Percentiles rank a stretch among this genome's conserved stretches.
These are phyloP conservation scores for Halictus rubicundus DNA, from an alignment of 1,140 invertebrate genomes.

Conservation along the genomic window DNA sequence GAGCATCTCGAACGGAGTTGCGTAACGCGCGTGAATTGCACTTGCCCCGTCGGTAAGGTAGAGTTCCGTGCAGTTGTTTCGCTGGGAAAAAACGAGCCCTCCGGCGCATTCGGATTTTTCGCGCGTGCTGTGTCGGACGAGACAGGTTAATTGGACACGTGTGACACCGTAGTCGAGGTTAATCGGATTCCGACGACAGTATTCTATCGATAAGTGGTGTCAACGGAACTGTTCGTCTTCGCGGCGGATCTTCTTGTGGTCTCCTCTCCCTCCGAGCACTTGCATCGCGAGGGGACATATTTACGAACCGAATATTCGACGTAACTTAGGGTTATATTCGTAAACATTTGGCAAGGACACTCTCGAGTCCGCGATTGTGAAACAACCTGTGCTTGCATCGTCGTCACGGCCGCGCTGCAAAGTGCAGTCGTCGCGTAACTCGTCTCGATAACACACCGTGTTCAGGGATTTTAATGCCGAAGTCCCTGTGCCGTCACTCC, in stretches of 20 bases:
- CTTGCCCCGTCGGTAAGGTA: constrained; percentile 53
- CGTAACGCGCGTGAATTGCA: constrained; percentile 52
- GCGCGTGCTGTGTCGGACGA: constrained; percentile 25
- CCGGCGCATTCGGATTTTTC: not conserved
- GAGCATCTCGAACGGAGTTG: constrained; percentile 29
- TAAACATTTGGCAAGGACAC: not conserved
- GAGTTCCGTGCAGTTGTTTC: constrained; percentile 1
- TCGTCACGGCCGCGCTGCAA: not conserved
- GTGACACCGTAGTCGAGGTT: not conserved
- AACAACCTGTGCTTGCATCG: constrained; percentile 3
- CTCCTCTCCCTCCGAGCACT: not conserved
- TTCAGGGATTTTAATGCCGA: not conserved
- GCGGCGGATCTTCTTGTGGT: not conserved
- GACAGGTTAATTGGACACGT: constrained; percentile 29
- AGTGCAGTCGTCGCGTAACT: constrained; percentile 11
- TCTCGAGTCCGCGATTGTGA: not conserved
- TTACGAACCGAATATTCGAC: not conserved
- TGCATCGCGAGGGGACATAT: not conserved
- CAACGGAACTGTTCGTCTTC: not conserved
- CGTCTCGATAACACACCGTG: not conserved
- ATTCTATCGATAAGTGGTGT: not conserved
- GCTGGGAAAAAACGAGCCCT: not conserved
- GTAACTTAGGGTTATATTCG: not conserved
- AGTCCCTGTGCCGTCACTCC: not conserved
- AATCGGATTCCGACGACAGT: no score